phyloP scores from a whole-genome alignment of 2,797 vertebrate species.

The Notamacropus eugenii region DNA sequence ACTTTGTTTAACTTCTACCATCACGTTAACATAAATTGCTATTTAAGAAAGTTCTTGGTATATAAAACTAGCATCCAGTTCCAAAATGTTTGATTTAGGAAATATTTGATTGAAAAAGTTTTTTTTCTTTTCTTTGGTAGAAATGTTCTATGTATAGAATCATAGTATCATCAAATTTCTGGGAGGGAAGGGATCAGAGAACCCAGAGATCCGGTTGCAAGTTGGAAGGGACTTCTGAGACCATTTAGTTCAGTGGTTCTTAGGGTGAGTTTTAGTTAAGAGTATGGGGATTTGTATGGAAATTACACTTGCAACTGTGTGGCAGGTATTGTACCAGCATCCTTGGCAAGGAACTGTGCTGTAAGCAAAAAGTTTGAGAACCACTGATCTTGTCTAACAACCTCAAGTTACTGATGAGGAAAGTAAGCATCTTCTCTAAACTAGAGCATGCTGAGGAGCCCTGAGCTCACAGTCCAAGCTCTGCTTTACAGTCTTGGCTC shows the following conservation, averaged over 20 bases:
- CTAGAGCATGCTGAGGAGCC: neutral
- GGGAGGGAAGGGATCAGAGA: neutral
- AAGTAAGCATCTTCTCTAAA: neutral
- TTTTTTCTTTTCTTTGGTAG: neutral
- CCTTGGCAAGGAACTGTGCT: neutral
- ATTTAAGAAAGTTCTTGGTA: neutral
- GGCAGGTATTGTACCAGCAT: neutral
- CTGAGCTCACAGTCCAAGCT: neutral
- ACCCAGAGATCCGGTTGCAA: neutral
- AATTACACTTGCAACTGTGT: neutral
- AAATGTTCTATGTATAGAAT: neutral
- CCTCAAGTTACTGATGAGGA: neutral
- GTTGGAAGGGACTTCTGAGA: neutral
- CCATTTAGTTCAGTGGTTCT: neutral
- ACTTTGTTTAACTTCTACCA: neutral
- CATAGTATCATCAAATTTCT: neutral
- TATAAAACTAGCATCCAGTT: neutral
- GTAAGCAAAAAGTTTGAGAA: neutral
- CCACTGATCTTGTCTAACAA: neutral
- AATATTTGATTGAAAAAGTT: neutral
- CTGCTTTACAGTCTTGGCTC: neutral
- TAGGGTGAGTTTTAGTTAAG: neutral
- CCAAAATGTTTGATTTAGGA: neutral
- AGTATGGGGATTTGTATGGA: neutral
- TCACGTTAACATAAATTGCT: neutral